These are phyloP conservation scores for Bos indicus DNA, from an alignment of 2,113 vertebrate genomes.

Conservation along the genomic window DNA sequence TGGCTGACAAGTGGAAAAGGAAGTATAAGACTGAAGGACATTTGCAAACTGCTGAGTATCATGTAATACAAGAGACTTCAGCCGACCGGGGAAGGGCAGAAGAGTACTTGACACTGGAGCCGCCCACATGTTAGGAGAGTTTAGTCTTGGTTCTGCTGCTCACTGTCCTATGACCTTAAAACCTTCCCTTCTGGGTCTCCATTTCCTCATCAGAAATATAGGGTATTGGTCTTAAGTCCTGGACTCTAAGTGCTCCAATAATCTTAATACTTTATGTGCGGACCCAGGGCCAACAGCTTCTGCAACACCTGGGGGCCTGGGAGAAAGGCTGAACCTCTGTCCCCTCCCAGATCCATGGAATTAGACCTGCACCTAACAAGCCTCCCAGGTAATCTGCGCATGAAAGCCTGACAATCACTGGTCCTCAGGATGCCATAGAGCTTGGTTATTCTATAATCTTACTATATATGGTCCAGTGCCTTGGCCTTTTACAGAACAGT, in stretches of 20 bases:
- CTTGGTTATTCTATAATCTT: not conserved
- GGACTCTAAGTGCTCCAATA: not conserved
- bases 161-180: too few relatives aligned
- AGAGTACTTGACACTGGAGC: not conserved
- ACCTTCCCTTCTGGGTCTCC: not conserved
- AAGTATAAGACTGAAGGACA: not conserved
- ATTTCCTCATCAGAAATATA: not conserved
- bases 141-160: not conserved
- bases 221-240: not conserved
- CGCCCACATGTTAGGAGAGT: rapidly evolving
- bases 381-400: not conserved
- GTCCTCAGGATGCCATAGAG: not conserved
- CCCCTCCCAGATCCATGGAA: not conserved
- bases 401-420: not conserved
- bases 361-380: not conserved
- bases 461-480: not conserved
- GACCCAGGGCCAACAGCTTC: not conserved
- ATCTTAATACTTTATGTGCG: not conserved
- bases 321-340: not conserved
- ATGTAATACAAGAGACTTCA: not conserved
- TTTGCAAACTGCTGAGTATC: not conserved
- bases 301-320: not conserved
- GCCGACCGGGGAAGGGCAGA: not conserved
- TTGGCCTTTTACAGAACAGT: not conserved
- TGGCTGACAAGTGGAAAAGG: not conserved